Percentiles rank a stretch among this genome's conserved stretches.
Evolutionary conservation across 2,113 vertebrate species (phyloP).

Genomic region (Pardalotus punctatus): DNA sequence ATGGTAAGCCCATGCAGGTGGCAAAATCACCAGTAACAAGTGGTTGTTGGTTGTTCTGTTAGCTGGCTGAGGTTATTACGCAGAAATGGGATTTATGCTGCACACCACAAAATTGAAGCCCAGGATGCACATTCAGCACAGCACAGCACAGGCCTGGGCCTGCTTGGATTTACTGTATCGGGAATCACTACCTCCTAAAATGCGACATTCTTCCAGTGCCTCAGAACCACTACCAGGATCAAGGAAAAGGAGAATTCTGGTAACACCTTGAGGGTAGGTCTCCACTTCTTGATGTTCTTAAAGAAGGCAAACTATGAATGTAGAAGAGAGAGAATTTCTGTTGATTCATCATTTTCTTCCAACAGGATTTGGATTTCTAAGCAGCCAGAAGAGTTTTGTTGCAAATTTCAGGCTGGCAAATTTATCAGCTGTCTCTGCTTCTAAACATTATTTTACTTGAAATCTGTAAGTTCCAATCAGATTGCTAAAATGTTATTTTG

Average conservation of each 20-base stretch:
- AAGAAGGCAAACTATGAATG: not conserved
- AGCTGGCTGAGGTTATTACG: not conserved
- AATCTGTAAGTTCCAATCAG: not conserved
- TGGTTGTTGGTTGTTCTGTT: not conserved
- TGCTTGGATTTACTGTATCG: rapidly evolving
- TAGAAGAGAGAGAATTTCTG: not conserved
- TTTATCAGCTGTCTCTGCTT: not conserved
- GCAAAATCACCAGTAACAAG: rapidly evolving
- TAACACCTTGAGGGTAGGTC: rapidly evolving
- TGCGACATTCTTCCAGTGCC: not conserved
- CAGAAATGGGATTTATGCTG: rapidly evolving
- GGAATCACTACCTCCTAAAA: not conserved
- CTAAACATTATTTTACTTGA: not conserved
- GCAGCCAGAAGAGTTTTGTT: not conserved
- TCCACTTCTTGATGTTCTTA: not conserved
- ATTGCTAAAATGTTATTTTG: not conserved
- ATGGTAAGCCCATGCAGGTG: not conserved
- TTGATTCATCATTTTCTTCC: not conserved
- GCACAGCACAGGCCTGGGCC: not conserved
- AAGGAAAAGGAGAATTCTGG: not conserved
- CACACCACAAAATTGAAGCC: not conserved
- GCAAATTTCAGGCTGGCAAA: not conserved
- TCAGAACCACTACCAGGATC: not conserved
- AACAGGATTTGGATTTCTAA: not conserved
- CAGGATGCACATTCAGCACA: rapidly evolving